Evolutionary conservation across 2,797 vertebrate genomes (phyloP), one percentile per base, ranked within the genome.

Genomic region (Onychomys leucogaster): DNA sequence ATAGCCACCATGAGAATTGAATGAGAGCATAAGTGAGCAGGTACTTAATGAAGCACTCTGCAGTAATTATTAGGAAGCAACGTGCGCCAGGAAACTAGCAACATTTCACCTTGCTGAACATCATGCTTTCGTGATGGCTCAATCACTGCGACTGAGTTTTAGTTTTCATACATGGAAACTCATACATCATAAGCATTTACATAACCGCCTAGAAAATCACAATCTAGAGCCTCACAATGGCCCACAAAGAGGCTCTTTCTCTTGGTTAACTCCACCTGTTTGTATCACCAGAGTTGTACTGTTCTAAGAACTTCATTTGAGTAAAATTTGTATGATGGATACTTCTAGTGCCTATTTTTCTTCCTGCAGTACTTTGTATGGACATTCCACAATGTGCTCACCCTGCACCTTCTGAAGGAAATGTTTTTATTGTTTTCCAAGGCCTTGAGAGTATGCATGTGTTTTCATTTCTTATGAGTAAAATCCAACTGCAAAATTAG

Each of bases 11-110:
- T 59, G 76, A 92, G 75, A 82, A 41, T 32, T 32, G 19, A 89
- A 49, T 29, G 6, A 61, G 34, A 12, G 46, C 43, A 4, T n/a
- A 46, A 21, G 14, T 1, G 2, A 1, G 1, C 34, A 55, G 37
- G 46, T 0, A 1, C 14, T 29, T n/a, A 73, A 46, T 23, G 71
- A 43, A 59, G 41, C 52, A 16, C 61, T 4, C 1, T 1, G 5
- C 6, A 0, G 7, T 4, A 4, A 7, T 27, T 9, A 9, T 55
- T 55, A 80, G 59, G 41, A 61, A 76, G 12, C 0, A 41, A 0
- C 14, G 0, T 6, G 1, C 14, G 25, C 57, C 67, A 19, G 41
- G 14, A 49, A 80, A 43, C 55, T 23, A 14, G 0, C 1, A 43
- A 3, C 57, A 25, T 43, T n/a, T 75, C 32, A 32, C 65, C 19